Base-by-base conservation (phyloP, 2,888 invertebrate species). In the Emesis russula region DNA sequence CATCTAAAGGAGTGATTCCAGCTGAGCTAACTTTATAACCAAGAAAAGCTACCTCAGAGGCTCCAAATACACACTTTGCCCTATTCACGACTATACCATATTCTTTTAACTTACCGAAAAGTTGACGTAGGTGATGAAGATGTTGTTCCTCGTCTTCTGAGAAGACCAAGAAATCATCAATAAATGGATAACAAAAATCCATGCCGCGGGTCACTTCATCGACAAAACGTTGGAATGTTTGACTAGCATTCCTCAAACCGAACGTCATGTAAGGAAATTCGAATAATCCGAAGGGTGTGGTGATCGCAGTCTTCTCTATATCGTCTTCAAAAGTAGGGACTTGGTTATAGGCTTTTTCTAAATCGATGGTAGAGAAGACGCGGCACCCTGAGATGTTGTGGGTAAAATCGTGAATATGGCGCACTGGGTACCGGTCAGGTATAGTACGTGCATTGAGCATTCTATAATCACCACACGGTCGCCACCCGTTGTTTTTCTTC, bases 391-490 rank as follows among this genome's bases (percentile, higher is more conserved):
- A 7, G 2, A 89, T 13, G 3, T 70, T 63, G 15, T 89, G 82
- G 2, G 89, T 11, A 70, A 87, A 89, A 25, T 90, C 85, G 5
- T 85, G 83, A 5, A 88, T 85, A 48, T 88, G 36, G 36, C 36
- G 58, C 11, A 85, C 18, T 1, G 85, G 86, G 38, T 86, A 86
- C 48, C 77, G 33, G n/a, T 86, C 83, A 0, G 86, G 86, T 11
- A 68, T 33, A 31, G 68, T 68, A 31, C 68, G 31, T 11, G 68
- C 31, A 33, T 68, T 33, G 0, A 68, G 36, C 13, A 31, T n/a
- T 6, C 84, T 48, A 11, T 87, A 87, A 36, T 87, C 83, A 0
- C 85, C 85, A 48, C 87, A 89, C 0, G 87, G 89, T 6, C 87
- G 15, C 89, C 89, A 79, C 6, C 70, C 68, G 41, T 79, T 66